phyloP scores from a whole-genome alignment of 2,797 vertebrate genomes.

The Sphaeramia orbicularis region DNA sequence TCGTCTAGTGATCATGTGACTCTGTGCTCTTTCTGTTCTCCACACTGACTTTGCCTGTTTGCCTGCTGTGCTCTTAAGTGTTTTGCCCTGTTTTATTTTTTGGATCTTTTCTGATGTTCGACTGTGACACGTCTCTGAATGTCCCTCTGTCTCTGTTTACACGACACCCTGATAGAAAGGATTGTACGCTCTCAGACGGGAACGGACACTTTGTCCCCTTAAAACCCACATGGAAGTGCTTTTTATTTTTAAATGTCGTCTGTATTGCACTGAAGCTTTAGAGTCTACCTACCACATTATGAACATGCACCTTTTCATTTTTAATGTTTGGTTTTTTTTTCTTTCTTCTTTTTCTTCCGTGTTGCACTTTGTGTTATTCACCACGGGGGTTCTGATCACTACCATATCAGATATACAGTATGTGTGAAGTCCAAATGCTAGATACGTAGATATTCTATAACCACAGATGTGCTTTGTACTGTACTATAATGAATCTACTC shows the following conservation, averaged over 20 bases:
- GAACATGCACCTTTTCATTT: constrained; percentile 52
- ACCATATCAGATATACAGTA: constrained; percentile 37
- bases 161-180: background rate
- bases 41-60: constrained; percentile 37
- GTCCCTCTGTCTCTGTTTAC: constrained; percentile 70
- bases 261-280: constrained; percentile 79
- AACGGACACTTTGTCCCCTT: too few species aligned
- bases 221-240: constrained; percentile 1
- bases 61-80: constrained; percentile 74
- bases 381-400: constrained; percentile 45
- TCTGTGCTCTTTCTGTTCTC: background rate
- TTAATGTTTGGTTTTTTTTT: background rate
- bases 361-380: constrained; percentile 69
- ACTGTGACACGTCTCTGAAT: constrained; percentile 62
- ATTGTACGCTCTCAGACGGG: too few species aligned
- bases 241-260: constrained; percentile 58
- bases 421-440: constrained; percentile 23
- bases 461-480: constrained; percentile 45
- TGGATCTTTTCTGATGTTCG: background rate
- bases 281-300: constrained; percentile 33
- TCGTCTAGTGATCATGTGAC: constrained; percentile 12
- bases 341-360: constrained; percentile 6
- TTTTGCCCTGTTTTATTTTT: constrained; percentile 1
- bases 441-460: constrained; percentile 46
- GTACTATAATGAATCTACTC: constrained; percentile 30